Percentiles rank a stretch among this genome's conserved stretches.
Evolutionary conservation across 2,797 vertebrate species (phyloP).

Genomic region (Sylvilagus floridanus): DNA sequence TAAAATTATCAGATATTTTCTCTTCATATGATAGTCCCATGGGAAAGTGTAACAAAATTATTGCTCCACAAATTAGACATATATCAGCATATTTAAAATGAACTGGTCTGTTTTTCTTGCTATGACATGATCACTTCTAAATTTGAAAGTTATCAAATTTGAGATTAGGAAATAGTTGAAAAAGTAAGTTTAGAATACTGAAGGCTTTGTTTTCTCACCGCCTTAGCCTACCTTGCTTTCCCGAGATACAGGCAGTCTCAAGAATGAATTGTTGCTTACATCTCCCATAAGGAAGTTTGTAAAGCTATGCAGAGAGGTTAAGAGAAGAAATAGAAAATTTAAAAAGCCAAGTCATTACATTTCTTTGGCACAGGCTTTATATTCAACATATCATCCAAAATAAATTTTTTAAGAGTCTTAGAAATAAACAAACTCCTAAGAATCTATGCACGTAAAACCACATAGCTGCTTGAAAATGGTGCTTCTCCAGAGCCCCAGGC

Average conservation of each 20-base stretch:
- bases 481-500: background rate
- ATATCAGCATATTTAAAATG: constrained; percentile 43
- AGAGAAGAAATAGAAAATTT: constrained; percentile 34
- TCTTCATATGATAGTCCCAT: background rate
- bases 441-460: constrained; percentile 44
- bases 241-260: constrained; percentile 94
- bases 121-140: background rate
- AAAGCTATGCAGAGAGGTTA: constrained; percentile 90
- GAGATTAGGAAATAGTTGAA: constrained; percentile 34
- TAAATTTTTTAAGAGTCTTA: background rate
- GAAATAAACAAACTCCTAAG: constrained; percentile 24
- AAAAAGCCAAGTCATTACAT: constrained; percentile 51
- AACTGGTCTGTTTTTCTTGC: constrained; percentile 3
- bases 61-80: constrained; percentile 18
- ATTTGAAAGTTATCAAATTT: constrained; percentile 40
- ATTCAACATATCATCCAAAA: constrained; percentile 54
- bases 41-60: constrained; percentile 52
- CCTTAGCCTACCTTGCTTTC: constrained; percentile 93
- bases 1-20: background rate
- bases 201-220: constrained; percentile 68
- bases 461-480: background rate
- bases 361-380: constrained; percentile 22
- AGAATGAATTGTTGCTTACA: constrained; percentile 96
- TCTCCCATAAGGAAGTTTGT: constrained; percentile 99
- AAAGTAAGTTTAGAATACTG: constrained; percentile 51